Base-by-base conservation (phyloP, 2,888 invertebrate genomes). In the Dugesia japonica region DNA sequence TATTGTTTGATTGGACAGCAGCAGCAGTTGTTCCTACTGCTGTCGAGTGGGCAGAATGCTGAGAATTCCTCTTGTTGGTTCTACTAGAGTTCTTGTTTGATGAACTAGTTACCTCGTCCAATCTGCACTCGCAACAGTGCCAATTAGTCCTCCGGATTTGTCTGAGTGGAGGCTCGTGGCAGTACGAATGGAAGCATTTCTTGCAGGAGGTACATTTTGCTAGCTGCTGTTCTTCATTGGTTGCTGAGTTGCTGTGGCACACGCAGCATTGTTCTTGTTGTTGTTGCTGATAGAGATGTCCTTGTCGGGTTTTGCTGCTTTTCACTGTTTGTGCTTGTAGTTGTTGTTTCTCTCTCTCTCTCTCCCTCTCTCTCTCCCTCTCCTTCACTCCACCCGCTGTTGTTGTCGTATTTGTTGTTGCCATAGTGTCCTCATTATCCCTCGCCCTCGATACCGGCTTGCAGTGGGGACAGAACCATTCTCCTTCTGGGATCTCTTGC, bases 131-230 rank as follows among this genome's bases (percentile, higher is more conserved):
- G 23, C 28, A n/a, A 42, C 77, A 77, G 71, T 26, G 72, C 31
- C 71, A 77, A 26, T 42, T 76, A 23, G 71, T 83, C 83, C 84
- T 82, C 38, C 84, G 83, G 71, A 81, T 80, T 77, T 81, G 80
- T 33, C 83, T 72, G 1, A 84, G 80, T 0, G 83, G 83, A 1
- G 85, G 85, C 26, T 83, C 81, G 76, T 84, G 84, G 79, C 85
- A 85, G 75, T 83, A 82, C n/a, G 81, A 75, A 77, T 85, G 85
- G 79, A 82, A 85, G n/a, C 81, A 81, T 13, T 80, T 79, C 0
- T 82, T 82, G 80, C 85, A 85, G 42, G 82, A 80, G 33, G 81
- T 80, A 80, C 85, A 85, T 33, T 79, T 73, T 26, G 83, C 80
- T 0, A 85, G 80, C 28, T 80, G 81, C 56, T 31, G 31, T 56